phyloP scores from a whole-genome alignment of 2,113 vertebrate species.

The Cyprinodon tularosa region DNA sequence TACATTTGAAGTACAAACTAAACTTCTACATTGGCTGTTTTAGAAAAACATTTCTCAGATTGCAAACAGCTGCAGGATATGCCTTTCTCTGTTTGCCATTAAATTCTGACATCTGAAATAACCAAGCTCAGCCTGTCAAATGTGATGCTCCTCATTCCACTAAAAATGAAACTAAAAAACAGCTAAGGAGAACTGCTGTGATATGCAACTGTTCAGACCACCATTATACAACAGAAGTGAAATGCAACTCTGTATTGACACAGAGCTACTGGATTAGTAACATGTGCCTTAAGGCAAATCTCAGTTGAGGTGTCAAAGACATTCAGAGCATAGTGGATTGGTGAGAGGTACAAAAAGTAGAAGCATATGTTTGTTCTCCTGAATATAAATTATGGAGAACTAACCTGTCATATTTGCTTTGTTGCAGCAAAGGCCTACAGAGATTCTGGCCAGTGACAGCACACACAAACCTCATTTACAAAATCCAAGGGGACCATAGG shows the following conservation, averaged over 20 bases:
- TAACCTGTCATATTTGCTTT: conserved; percentile 60
- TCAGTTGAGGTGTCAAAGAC: conserved; percentile 58
- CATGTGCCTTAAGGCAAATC: conserved; percentile 49
- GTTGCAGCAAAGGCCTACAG: conserved; percentile 44
- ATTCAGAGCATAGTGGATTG: conserved; percentile 4
- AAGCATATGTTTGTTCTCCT: conserved; percentile 72
- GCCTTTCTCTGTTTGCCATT: neutral
- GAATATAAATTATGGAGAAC: conserved; percentile 71
- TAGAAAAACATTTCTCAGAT: neutral
- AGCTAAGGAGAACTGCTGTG: neutral
- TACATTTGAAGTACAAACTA: neutral
- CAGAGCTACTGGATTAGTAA: conserved; percentile 33
- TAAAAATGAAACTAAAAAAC: neutral
- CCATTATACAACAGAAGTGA: conserved; percentile 18
- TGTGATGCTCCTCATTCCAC: neutral
- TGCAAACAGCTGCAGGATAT: neutral
- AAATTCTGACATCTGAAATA: neutral
- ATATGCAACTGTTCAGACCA: conserved; percentile 5
- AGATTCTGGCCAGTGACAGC: conserved; percentile 58
- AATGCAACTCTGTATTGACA: conserved; percentile 12
- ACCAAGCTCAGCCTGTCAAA: neutral
- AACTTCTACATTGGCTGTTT: neutral
- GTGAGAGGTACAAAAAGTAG: conserved; percentile 53
- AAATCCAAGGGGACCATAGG: conserved; percentile 61
- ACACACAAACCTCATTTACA: conserved; percentile 64